Evolutionary conservation across 1,140 invertebrate genomes (phyloP).

Genomic region (Littorina saxatilis): DNA sequence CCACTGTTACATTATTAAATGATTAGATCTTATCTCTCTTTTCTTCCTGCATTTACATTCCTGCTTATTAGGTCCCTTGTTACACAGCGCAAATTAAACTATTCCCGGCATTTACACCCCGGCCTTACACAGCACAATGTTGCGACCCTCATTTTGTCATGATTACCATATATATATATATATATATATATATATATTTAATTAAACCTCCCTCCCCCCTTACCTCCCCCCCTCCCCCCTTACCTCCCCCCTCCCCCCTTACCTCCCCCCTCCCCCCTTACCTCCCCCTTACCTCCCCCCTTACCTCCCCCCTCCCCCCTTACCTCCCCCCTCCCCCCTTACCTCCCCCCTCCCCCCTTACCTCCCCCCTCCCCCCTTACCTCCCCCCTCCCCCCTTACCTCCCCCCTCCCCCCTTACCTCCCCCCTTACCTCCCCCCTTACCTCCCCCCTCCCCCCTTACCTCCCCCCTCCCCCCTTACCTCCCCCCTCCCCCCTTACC

Average conservation of each 20-base stretch:
- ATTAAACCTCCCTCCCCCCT: background rate
- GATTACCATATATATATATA: background rate
- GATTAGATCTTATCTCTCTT: too few species aligned
- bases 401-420: background rate
- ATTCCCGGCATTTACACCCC: too few species aligned
- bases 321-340: background rate
- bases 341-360: background rate
- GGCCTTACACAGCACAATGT: too few species aligned
- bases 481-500: too few species aligned
- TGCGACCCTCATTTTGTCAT: too few species aligned
- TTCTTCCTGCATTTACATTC: too few species aligned
- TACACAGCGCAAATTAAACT: too few species aligned
- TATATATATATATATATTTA: background rate
- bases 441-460: too few species aligned
- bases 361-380: background rate
- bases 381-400: background rate
- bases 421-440: background rate
- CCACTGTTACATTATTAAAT: too few species aligned
- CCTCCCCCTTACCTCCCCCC: background rate
- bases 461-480: slow-evolving; percentile 1
- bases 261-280: background rate
- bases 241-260: background rate
- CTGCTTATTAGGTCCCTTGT: too few species aligned
- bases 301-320: background rate
- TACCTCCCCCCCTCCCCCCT: background rate